These are phyloP conservation scores for Corythaeola cristata DNA, from an alignment of 2,113 vertebrate genomes.

Conservation along the genomic window DNA sequence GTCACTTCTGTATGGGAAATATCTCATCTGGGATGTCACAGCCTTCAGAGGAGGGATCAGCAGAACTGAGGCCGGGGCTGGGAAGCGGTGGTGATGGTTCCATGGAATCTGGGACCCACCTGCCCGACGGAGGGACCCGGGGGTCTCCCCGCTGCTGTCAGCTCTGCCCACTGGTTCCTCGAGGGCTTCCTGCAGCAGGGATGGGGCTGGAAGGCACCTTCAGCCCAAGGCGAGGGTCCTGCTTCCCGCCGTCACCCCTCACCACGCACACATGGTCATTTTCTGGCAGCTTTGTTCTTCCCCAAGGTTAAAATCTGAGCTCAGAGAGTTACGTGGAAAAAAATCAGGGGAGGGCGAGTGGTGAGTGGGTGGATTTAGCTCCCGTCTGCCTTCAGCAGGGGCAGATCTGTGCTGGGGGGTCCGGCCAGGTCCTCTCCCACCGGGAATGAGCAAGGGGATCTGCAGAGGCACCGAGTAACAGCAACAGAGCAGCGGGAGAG, in stretches of 20 bases:
- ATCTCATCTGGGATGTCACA: not conserved
- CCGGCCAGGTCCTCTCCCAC: no score
- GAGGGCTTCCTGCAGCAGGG: not conserved
- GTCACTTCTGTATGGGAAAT: not conserved
- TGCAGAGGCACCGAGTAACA: not conserved
- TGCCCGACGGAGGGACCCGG: not conserved
- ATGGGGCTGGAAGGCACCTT: not conserved
- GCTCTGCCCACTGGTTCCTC: not conserved
- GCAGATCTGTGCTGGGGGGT: not conserved
- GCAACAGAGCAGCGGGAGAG: not conserved
- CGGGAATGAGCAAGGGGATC: fast-evolving
- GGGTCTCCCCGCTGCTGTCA: not conserved
- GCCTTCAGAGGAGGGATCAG: not conserved
- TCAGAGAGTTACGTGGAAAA: not conserved
- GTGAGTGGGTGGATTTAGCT: not conserved
- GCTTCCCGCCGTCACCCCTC: not conserved
- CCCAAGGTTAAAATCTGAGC: not conserved
- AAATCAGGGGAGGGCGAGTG: not conserved
- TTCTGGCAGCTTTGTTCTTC: not conserved
- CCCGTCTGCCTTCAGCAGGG: not conserved
- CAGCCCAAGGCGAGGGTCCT: no score
- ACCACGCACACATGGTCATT: fast-evolving
- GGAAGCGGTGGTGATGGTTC: fast-evolving
- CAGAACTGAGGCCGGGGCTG: not conserved
- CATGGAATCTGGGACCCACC: not conserved